Base-by-base conservation (phyloP, 1,140 invertebrate genomes). In the Hetaerina americana region DNA sequence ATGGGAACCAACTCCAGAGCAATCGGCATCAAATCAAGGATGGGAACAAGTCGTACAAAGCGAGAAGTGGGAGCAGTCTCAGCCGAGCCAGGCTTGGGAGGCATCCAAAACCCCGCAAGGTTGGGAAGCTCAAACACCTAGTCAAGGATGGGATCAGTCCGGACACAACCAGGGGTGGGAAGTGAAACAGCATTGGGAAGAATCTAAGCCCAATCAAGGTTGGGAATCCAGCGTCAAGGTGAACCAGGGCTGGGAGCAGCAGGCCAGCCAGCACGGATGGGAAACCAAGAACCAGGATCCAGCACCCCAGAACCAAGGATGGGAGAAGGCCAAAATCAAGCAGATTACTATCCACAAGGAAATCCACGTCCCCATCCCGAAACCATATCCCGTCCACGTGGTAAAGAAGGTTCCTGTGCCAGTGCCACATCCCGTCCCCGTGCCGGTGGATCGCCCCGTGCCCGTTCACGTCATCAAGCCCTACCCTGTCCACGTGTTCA, bases 291-390 rank as follows among this genome's bases (percentile, higher is more conserved):
- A 57, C 40, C 12, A 25, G 15, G 15, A n/a, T 10, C 25, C 15
- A 24, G 2, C 1, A 24, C 67, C 12, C 12, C 3, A 1, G 15
- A 57, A 57, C 2, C 5, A 24, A 12, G 72, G 72, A 26, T 25
- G 66, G 5, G 72, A 27, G 0, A 26, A 28, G n/a, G 12, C 26
- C 26, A 15, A 10, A 18, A 27, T 26, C 6, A 80, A 82, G 69
- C 78, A 81, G 15, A 27, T 68, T 15, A 68, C 66, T 57, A 66
- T 22, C 57, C 69, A 26, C 31, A 70, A 5, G 70, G 72, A n/a
- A 31, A 27, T 68, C 1, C 12, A 26, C 2, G 67, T 68, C 25
- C 27, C 57, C 1, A 29, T 28, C 18, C 72, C 72, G 1, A n/a
- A 29, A 27, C 70, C 67, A 28, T 26, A 22, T n/a, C 28, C 66